Base-by-base conservation (phyloP, 2,113 vertebrate species). In the Redunca redunca region DNA sequence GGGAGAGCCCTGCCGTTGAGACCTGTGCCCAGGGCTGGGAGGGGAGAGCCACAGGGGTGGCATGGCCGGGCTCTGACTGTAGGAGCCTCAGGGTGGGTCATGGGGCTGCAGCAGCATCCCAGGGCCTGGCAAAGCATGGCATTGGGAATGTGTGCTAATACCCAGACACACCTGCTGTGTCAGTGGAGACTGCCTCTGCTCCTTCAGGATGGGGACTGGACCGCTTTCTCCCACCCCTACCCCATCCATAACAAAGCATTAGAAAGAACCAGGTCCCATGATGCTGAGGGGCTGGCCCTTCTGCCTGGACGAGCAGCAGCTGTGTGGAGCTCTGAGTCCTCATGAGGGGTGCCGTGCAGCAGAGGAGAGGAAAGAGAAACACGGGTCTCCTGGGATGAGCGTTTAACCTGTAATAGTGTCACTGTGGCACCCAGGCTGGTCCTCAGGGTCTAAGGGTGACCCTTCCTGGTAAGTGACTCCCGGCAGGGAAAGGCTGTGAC, bases 141-240 rank as follows among this genome's bases (percentile, higher is more conserved):
- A 12, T 4, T 26, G 90, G 33, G 43, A 80, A 11, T 3, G 3
- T 85, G 36, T 3, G 46, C 43, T 1, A 26, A 11, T 0, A 2
- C 36, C 33, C 36, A 57, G 58, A 58, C 14, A 26, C 12, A 48
- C 60, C 60, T 86, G 52, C 16, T 0, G 0, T 11, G 40, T 30
- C 4, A 9, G 36, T 40, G 7, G 2, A 74, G 33, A 13, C 36
- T 0, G 5, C 25, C 60, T 43, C 19, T 0, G 0, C 48, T 17
- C 4, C 86, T 36, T 52, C 7, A 28, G 36, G 50, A 48, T 43
- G 83, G 40, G 60, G 40, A 21, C 53, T 12, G 55, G 52, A 23
- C 1, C 16, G 28, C 14, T 46, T 23, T 55, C 19, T 67, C 50
- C 52, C 26, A 90, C 36, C 71, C 50, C 25, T 21, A 55, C 28